Conservation (phyloP, 2,113 vertebrate species). For the Pelecanoides urinatrix region DNA sequence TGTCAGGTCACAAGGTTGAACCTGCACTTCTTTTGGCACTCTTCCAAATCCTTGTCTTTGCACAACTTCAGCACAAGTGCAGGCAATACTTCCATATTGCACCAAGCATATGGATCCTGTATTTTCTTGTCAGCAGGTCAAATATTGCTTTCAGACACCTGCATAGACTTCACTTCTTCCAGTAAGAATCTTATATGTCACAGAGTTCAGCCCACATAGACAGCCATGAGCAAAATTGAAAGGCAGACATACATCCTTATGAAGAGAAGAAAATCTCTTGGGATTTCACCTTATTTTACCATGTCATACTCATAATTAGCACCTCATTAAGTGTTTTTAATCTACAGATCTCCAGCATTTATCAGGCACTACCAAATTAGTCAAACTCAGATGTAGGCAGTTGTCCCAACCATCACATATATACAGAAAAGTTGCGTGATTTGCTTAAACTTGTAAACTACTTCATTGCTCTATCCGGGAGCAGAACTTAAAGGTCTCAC, state of each 20-base stretch:
- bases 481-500: neutral
- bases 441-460: neutral
- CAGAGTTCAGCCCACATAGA: neutral
- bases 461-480: neutral
- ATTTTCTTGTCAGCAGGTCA: conserved; percentile 14
- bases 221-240: neutral
- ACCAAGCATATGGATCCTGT: neutral
- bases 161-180: neutral
- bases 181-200: neutral
- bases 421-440: neutral
- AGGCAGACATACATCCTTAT: neutral
- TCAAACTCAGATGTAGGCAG: neutral
- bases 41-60: conserved; percentile 9
- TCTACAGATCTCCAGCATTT: neutral
- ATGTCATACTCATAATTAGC: neutral
- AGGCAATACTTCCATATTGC: neutral
- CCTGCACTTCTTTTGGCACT: neutral
- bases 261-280: neutral
- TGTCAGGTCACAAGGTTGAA: neutral
- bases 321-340: neutral
- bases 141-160: conserved; percentile 13
- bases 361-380: neutral
- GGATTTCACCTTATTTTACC: neutral
- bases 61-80: neutral
- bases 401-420: neutral